Evolutionary conservation across 2,797 vertebrate species (phyloP).

Genomic region (Urocyon cinereoargenteus): DNA sequence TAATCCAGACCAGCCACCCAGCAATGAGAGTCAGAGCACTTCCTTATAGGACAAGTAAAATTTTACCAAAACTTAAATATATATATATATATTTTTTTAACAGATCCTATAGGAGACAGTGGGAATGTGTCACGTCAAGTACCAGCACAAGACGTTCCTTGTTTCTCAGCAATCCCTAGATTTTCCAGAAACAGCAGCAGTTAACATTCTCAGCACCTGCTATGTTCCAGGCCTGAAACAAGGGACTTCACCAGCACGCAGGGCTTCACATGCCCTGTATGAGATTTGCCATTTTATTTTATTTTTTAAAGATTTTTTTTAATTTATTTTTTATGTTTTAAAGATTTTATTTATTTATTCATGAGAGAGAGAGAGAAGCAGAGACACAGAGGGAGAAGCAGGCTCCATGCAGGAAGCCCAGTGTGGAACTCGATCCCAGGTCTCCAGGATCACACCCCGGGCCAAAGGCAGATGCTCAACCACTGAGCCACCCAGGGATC

Average conservation of each 20-base stretch:
- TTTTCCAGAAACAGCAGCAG: neutral
- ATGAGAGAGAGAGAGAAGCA: too few relatives aligned
- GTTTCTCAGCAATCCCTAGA: neutral
- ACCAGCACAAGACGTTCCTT: neutral
- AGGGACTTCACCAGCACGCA: neutral
- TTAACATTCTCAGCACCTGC: neutral
- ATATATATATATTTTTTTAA: neutral
- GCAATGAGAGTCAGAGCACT: neutral
- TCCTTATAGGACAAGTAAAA: neutral
- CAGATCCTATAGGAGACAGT: neutral
- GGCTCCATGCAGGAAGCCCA: too few relatives aligned
- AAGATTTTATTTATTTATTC: too few relatives aligned
- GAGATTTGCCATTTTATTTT: too few relatives aligned
- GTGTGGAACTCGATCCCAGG: too few relatives aligned
- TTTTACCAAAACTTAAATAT: neutral
- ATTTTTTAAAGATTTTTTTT: too few relatives aligned
- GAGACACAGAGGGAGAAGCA: too few relatives aligned
- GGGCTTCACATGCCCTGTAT: neutral
- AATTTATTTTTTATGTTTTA: too few relatives aligned
- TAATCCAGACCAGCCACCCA: neutral
- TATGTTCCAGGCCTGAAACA: neutral
- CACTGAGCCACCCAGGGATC: too few relatives aligned
- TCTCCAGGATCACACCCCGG: too few relatives aligned
- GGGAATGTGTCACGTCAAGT: neutral
- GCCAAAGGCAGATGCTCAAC: too few relatives aligned